These are phyloP conservation scores for Drosophila pseudotalamancana DNA, from an alignment of 2,888 invertebrate species.

Conservation along the genomic window DNA sequence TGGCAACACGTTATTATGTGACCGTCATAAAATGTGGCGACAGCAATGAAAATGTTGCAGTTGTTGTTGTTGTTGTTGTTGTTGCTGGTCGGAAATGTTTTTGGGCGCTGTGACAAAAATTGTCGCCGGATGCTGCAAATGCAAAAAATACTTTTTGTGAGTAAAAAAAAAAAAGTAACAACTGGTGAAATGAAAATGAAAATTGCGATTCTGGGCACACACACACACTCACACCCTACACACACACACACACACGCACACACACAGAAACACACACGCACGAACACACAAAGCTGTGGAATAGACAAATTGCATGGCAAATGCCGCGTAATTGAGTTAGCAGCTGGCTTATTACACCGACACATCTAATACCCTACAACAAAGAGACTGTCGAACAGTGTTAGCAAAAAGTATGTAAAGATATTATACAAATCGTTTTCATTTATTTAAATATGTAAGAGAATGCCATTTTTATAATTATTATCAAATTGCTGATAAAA, in stretches of 20 bases:
- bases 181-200: slow-evolving; percentile 67
- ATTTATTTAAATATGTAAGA: too few species aligned
- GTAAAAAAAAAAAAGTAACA: slow-evolving; percentile 52
- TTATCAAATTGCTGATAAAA: too few species aligned
- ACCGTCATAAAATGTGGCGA: slow-evolving; percentile 72
- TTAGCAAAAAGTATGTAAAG: too few species aligned
- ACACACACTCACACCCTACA: slow-evolving; percentile 6
- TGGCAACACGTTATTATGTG: slow-evolving; percentile 63
- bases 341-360: slow-evolving; percentile 8
- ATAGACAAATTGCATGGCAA: slow-evolving; percentile 67
- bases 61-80: slow-evolving; percentile 3
- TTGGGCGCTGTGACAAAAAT: slow-evolving; percentile 47
- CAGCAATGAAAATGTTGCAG: slow-evolving; percentile 48
- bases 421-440: too few species aligned
- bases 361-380: slow-evolving; percentile 18
- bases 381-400: too few species aligned
- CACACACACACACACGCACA: slow-evolving; percentile 5
- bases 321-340: slow-evolving; percentile 71
- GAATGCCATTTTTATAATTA: too few species aligned
- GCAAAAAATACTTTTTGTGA: slow-evolving; percentile 68
- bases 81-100: slow-evolving; percentile 51
- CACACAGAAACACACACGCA: slow-evolving; percentile 2
- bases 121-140: slow-evolving; percentile 78
- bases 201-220: slow-evolving; percentile 47
- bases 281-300: slow-evolving; percentile 7